Conservation (phyloP, 2,888 invertebrate species). For the Hypolimnas misippus region DNA sequence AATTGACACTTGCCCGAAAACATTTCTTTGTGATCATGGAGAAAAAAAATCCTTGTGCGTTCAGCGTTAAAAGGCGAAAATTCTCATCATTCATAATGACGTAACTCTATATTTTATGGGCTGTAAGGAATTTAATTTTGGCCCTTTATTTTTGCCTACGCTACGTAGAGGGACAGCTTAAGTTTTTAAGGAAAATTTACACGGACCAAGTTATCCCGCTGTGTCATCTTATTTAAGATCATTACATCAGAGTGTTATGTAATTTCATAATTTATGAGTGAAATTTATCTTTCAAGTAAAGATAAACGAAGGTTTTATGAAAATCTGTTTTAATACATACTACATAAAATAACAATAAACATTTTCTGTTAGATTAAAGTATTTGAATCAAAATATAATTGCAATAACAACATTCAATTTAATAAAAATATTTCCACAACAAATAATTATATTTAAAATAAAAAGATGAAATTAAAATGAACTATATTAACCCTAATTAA, state of each 20-base stretch:
- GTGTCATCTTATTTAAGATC: slow-evolving; percentile 10
- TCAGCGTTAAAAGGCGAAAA: slow-evolving; percentile 48
- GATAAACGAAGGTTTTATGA: not conserved
- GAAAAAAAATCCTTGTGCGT: slow-evolving; percentile 32
- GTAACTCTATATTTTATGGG: slow-evolving; percentile 80
- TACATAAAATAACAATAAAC: too few relatives aligned
- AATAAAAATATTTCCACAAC: too few relatives aligned
- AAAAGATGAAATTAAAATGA: too few relatives aligned
- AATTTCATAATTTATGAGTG: slow-evolving; percentile 3
- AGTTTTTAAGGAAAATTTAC: slow-evolving; percentile 29
- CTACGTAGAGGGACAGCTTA: slow-evolving; percentile 32
- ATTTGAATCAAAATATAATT: too few relatives aligned
- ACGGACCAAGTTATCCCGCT: slow-evolving; percentile 6
- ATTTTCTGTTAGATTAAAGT: too few relatives aligned
- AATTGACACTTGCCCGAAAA: slow-evolving; percentile 37
- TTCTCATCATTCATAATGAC: slow-evolving; percentile 67
- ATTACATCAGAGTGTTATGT: slow-evolving; percentile 4
- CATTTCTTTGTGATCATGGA: slow-evolving; percentile 31
- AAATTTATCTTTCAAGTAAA: not conserved
- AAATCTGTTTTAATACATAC: too few relatives aligned
- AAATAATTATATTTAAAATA: too few relatives aligned
- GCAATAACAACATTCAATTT: too few relatives aligned
- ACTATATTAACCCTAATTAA: too few relatives aligned
- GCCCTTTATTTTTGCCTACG: slow-evolving; percentile 59
- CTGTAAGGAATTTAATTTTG: slow-evolving; percentile 76